Evolutionary conservation across 1,140 invertebrate species (phyloP).

Genomic region (Drosophila lacertosa): DNA sequence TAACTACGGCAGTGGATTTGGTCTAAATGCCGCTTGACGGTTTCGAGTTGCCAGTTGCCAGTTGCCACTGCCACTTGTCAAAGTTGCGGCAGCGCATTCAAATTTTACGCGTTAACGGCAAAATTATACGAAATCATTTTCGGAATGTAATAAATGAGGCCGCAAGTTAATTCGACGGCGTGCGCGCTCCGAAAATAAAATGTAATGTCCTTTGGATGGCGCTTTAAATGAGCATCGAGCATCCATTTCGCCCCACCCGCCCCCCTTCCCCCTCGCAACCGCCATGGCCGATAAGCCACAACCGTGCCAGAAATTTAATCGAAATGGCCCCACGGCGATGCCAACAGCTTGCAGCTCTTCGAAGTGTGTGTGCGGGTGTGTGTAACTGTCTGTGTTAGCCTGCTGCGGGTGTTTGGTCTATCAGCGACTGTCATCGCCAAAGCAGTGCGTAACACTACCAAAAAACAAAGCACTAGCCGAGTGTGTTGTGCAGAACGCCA

Average conservation of each 20-base stretch:
- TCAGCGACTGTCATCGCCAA: conserved; percentile 20
- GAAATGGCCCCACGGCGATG: conserved; percentile 26
- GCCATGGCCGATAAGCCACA: conserved; percentile 31
- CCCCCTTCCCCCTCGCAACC: neutral
- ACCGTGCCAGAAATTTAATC: conserved; percentile 50
- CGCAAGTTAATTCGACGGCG: conserved; percentile 49
- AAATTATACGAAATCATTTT: conserved; percentile 60
- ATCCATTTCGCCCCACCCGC: neutral
- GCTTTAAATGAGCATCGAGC: conserved; percentile 35
- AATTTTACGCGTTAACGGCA: conserved; percentile 48
- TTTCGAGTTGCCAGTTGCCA: neutral
- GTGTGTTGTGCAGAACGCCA: too few species aligned
- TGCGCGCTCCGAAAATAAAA: conserved; percentile 42
- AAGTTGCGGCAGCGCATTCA: conserved; percentile 29
- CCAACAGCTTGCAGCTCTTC: neutral
- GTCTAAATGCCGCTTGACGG: neutral
- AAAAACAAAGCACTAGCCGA: too few species aligned
- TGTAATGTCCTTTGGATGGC: conserved; percentile 34
- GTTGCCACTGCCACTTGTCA: neutral
- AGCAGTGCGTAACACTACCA: neutral
- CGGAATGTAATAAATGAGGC: conserved; percentile 53
- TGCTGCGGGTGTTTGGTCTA: conserved; percentile 2
- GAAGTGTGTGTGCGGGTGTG: conserved; percentile 2
- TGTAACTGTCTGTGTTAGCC: conserved; percentile 1
- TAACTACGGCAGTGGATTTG: conserved; percentile 1